These are phyloP conservation scores for Cyclophora albipunctata DNA, from an alignment of 2,888 invertebrate species.

Conservation along the genomic window DNA sequence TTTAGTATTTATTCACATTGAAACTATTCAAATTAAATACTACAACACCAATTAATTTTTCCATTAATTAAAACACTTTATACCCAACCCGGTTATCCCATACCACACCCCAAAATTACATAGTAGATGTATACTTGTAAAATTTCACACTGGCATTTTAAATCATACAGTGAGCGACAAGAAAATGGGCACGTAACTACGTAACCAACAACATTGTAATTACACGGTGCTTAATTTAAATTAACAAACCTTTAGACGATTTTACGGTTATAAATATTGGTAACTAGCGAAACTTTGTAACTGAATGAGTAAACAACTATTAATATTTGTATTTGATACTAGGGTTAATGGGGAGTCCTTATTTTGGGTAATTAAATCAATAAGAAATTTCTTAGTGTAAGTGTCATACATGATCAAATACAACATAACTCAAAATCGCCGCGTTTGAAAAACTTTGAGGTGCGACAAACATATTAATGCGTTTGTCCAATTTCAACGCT, in stretches of 20 bases:
- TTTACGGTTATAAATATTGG: slow-evolving; percentile 48
- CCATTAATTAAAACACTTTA: slow-evolving; percentile 20
- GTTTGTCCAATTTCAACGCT: no score
- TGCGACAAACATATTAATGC: no score
- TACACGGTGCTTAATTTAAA: slow-evolving; percentile 57
- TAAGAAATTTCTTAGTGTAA: no score
- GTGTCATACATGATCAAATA: no score
- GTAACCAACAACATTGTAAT: slow-evolving; percentile 47
- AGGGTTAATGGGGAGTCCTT: no score
- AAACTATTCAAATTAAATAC: no score
- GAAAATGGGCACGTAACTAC: slow-evolving; percentile 35
- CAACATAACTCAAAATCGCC: no score
- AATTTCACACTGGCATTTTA: slow-evolving; percentile 39
- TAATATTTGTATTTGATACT: no score
- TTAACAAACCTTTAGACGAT: slow-evolving; percentile 54
- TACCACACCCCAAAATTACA: slow-evolving; percentile 24
- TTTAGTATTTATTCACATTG: no score
- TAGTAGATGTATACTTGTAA: slow-evolving; percentile 16
- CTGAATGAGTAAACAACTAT: neutral
- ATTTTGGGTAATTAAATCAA: no score
- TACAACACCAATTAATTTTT: slow-evolving; percentile 1
- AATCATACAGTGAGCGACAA: slow-evolving; percentile 45
- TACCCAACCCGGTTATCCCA: slow-evolving; percentile 16
- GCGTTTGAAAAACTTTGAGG: no score
- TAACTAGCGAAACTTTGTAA: slow-evolving; percentile 30